These are phyloP conservation scores for Asteroscopus sphinx DNA, from an alignment of 2,888 invertebrate species.

Conservation along the genomic window DNA sequence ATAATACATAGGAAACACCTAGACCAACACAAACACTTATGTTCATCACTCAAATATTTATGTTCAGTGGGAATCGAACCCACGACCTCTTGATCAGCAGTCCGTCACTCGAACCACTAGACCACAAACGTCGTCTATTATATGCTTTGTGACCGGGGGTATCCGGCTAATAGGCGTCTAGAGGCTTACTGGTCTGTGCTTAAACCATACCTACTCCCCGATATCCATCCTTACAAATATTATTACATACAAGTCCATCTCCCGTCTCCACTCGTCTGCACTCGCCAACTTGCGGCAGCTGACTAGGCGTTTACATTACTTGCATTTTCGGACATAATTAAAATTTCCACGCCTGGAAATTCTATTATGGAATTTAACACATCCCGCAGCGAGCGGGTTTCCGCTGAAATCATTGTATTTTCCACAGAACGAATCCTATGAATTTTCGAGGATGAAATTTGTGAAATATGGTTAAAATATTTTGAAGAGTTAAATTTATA, in stretches of 20 bases:
- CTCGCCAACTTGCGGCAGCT: constrained; percentile 51
- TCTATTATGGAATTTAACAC: constrained; percentile 70
- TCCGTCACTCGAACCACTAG: too few relatives aligned
- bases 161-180: too few relatives aligned
- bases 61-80: too few relatives aligned
- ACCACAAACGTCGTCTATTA: too few relatives aligned
- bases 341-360: constrained; percentile 70
- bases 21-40: too few relatives aligned
- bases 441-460: constrained; percentile 34
- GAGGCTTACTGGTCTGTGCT: too few relatives aligned
- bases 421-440: constrained; percentile 34
- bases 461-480: constrained; percentile 17
- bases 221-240: constrained; percentile 1
- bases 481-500: background rate
- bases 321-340: constrained; percentile 74
- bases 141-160: too few relatives aligned
- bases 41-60: too few relatives aligned
- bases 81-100: too few relatives aligned
- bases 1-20: too few relatives aligned
- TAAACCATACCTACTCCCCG: background rate
- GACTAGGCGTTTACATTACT: constrained; percentile 68
- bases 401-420: constrained; percentile 46
- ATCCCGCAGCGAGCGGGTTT: constrained; percentile 47
- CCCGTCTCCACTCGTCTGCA: constrained; percentile 36
- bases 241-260: constrained; percentile 20